Base-by-base conservation (phyloP, 2,113 vertebrate species). In the Oncorhynchus tshawytscha region DNA sequence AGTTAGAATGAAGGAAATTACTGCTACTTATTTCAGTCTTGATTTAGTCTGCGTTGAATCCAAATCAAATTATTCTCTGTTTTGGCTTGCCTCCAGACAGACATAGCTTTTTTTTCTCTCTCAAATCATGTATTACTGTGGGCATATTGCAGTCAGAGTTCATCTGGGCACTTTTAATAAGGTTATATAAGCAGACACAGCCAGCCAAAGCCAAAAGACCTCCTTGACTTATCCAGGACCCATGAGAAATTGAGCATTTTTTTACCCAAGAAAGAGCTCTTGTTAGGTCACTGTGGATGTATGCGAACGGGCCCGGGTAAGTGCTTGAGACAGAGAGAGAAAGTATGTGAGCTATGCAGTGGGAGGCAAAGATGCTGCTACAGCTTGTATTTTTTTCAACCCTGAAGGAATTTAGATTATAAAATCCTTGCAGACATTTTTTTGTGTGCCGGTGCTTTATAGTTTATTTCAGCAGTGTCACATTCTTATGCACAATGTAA, bases 291-390 rank as follows among this genome's bases (percentile, higher is more conserved):
- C 62, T 11, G 39, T 45, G 9, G 39, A 45, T 45, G 39, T 59
- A 48, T 60, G 27, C 74, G 74, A 71, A 79, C 82, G 72, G 83
- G 82, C 78, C 78, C 25, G 75, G 65, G 72, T 76, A 69, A 73
- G 84, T 71, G 65, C 83, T 88, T 83, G 84, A 89, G 84, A 84
- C 81, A 82, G 75, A 86, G 39, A 11, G 39, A 45, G 39, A 45
- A 93, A 92, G 88, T 92, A 94, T 94, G 91, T 70, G 45, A 92
- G 88, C 87, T 90, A 93, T 94, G 92, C 82, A 62, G 89, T 84
- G 87, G 92, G 92, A 93, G 92, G 88, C 80, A 81, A 81, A 76
- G 84, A 87, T 87, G 89, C 71, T 74, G 8, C 15, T 76, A 29
- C 12, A 25, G 25, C 22, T 18, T 64, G 13, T 65, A 4, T 69